These are phyloP conservation scores for Patiria miniata DNA, from an alignment of 35 echinoderm and acorn worm genomes.

Conservation along the genomic window DNA sequence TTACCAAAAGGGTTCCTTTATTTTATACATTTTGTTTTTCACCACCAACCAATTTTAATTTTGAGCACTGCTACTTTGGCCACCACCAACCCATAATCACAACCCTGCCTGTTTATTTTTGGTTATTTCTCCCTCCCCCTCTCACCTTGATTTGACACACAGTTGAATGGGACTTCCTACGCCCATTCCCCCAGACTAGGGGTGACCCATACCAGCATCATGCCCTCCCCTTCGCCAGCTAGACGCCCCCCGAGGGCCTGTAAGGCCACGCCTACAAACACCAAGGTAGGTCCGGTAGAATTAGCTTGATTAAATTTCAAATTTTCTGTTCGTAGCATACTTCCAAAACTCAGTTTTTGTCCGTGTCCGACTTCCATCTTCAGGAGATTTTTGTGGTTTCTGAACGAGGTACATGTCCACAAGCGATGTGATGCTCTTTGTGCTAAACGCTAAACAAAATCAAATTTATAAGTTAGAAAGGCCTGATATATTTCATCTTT, in stretches of 20 bases:
- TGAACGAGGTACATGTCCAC: too few relatives aligned
- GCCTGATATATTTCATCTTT: too few relatives aligned
- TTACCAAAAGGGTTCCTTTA: too few relatives aligned
- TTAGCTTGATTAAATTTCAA: background rate
- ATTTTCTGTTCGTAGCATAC: background rate
- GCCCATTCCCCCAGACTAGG: conserved; percentile 28
- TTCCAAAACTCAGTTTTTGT: background rate
- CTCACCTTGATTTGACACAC: background rate
- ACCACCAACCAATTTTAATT: too few relatives aligned
- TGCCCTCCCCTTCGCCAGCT: conserved; percentile 44
- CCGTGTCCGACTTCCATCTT: background rate
- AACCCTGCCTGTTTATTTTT: background rate
- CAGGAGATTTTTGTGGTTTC: too few relatives aligned
- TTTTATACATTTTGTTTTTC: too few relatives aligned
- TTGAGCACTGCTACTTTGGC: too few relatives aligned
- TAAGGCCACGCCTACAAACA: conserved; percentile 33
- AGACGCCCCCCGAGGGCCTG: conserved; percentile 8
- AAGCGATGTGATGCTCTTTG: too few relatives aligned
- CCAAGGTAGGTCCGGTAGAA: background rate
- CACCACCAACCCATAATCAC: background rate
- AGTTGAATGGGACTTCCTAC: background rate
- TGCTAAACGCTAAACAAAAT: too few relatives aligned
- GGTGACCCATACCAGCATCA: conserved; percentile 47
- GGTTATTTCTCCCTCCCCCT: background rate
- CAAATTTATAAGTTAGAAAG: too few relatives aligned